phyloP scores from a whole-genome alignment of 2,113 vertebrate species.

The Chauna torquata region DNA sequence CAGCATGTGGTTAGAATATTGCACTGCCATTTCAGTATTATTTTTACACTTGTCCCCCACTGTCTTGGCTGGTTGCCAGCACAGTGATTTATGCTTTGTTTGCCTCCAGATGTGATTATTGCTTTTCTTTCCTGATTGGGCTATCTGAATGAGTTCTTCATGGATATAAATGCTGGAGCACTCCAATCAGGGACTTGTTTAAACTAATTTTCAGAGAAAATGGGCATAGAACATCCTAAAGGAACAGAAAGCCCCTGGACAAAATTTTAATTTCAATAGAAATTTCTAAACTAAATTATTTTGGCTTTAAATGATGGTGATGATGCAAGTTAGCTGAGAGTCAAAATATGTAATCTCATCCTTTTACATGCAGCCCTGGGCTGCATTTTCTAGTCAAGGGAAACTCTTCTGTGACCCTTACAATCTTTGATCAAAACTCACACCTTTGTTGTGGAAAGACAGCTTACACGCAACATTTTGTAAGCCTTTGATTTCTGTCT shows the following conservation, averaged over 20 bases:
- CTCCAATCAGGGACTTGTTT: slow-evolving; percentile 2
- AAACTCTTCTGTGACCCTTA: not conserved
- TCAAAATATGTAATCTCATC: not conserved
- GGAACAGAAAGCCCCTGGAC: slow-evolving; percentile 1
- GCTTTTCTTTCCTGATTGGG: slow-evolving; percentile 25
- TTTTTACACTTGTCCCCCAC: slow-evolving; percentile 57
- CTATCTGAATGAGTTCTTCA: slow-evolving; percentile 7
- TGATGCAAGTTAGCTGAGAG: not conserved
- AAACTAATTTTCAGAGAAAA: slow-evolving; percentile 34
- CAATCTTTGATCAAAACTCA: not conserved
- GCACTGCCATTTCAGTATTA: slow-evolving; percentile 38
- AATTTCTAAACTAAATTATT: not conserved
- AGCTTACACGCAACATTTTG: not conserved
- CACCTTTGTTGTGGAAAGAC: not conserved
- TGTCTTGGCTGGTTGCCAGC: slow-evolving; percentile 47
- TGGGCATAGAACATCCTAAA: not conserved
- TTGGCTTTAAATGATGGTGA: not conserved
- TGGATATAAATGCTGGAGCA: not conserved
- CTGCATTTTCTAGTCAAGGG: not conserved
- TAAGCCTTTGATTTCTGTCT: not conserved
- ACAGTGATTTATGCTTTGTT: slow-evolving; percentile 14
- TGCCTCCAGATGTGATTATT: slow-evolving; percentile 56
- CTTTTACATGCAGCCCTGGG: not conserved
- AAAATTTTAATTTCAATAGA: not conserved
- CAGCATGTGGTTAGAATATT: slow-evolving; percentile 55